These are phyloP conservation scores for Dasysyrphus tricinctus DNA, from an alignment of 2,888 invertebrate genomes.

Conservation along the genomic window DNA sequence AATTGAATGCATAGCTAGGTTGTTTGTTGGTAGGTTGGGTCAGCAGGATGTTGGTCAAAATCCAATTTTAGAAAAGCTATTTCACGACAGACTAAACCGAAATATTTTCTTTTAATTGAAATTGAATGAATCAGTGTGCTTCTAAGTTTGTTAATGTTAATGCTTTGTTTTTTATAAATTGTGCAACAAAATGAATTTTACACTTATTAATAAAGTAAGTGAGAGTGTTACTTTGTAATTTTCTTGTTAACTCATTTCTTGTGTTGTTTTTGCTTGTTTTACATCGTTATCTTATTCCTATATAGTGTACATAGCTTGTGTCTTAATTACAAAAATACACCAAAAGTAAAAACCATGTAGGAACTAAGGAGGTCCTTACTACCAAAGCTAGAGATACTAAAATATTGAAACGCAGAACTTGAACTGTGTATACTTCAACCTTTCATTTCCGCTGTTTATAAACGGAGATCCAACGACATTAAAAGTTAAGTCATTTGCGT, in stretches of 20 bases:
- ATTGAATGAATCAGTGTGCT: conserved; percentile 19
- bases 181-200: conserved; percentile 32
- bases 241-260: background rate
- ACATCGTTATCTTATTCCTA: too few species aligned
- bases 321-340: too few species aligned
- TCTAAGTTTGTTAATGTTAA: background rate
- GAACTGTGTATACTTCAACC: too few species aligned
- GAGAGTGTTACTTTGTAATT: background rate
- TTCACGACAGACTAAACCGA: conserved; percentile 19
- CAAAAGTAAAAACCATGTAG: too few species aligned
- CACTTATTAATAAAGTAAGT: conserved; percentile 39
- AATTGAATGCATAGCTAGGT: background rate
- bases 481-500: too few species aligned
- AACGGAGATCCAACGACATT: too few species aligned
- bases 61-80: conserved; percentile 59
- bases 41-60: conserved; percentile 46
- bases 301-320: too few species aligned
- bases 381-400: too few species aligned
- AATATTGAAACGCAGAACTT: too few species aligned
- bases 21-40: background rate
- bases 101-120: background rate
- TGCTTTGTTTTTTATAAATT: background rate
- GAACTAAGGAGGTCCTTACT: too few species aligned
- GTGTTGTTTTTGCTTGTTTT: background rate
- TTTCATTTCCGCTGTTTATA: too few species aligned